Conservation (phyloP, 2,113 vertebrate species). For the Hyperoodon ampullatus region DNA sequence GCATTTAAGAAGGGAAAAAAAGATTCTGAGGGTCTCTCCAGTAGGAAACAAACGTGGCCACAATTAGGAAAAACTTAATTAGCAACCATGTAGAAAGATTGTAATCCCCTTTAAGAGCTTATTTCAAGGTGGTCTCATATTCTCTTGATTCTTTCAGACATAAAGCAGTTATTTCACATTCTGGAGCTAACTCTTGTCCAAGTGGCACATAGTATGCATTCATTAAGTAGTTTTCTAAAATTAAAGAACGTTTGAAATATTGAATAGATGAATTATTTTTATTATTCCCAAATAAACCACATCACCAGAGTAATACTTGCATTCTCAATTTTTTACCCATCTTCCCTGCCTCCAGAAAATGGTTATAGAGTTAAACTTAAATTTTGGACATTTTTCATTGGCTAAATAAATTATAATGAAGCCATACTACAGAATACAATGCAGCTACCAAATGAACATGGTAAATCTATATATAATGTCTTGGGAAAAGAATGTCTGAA, state of each 20-base stretch:
- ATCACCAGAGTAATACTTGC: neutral
- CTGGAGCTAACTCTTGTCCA: neutral
- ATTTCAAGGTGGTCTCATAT: neutral
- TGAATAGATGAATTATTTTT: neutral
- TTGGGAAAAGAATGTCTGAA: neutral
- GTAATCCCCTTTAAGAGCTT: neutral
- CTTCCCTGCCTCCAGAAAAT: neutral
- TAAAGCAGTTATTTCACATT: conserved; percentile 1
- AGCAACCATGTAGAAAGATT: neutral
- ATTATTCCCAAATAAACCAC: neutral
- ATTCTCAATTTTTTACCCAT: neutral
- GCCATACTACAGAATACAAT: neutral
- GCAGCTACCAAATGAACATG: neutral
- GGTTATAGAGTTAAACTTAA: neutral
- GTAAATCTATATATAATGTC: neutral
- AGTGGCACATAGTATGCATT: neutral
- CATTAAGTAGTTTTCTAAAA: neutral
- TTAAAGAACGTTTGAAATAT: neutral
- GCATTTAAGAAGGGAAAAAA: neutral
- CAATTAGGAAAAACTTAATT: neutral
- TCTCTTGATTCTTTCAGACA: neutral
- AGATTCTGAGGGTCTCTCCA: neutral
- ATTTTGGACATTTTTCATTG: neutral
- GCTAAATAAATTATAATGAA: neutral
- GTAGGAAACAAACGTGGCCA: neutral